phyloP scores from a whole-genome alignment of 2,113 vertebrate genomes.

The Fulica atra region DNA sequence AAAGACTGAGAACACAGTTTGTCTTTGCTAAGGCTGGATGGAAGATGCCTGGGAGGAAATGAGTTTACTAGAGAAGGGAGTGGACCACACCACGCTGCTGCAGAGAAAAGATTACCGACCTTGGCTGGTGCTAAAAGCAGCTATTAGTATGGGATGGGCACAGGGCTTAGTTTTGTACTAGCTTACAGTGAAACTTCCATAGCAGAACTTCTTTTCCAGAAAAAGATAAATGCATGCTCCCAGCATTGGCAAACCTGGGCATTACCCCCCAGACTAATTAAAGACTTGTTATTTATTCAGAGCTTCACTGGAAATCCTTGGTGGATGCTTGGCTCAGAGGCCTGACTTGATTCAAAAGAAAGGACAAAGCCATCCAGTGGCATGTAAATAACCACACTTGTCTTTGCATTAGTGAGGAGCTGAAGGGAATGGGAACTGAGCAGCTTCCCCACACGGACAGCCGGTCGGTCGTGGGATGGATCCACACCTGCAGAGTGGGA shows the following conservation, averaged over 20 bases:
- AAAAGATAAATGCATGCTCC: background rate
- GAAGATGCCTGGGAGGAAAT: background rate
- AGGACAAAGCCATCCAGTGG: background rate
- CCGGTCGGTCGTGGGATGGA: background rate
- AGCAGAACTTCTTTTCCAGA: background rate
- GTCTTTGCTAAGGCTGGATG: background rate
- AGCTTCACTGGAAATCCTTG: background rate
- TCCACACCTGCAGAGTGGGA: background rate
- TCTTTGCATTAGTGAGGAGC: background rate
- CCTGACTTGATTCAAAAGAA: background rate
- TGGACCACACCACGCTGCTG: background rate
- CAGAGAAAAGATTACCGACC: background rate
- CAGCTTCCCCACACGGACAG: background rate
- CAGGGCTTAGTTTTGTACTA: background rate
- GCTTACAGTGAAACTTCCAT: background rate
- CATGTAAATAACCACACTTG: background rate
- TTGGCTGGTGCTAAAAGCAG: background rate
- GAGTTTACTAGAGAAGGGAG: background rate
- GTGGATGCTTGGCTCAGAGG: background rate
- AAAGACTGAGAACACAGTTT: background rate
- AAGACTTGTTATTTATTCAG: constrained; percentile 32
- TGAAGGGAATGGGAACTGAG: background rate
- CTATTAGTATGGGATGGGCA: background rate
- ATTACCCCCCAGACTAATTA: constrained; percentile 46
- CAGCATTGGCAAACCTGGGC: background rate